phyloP scores from a whole-genome alignment of 2,113 vertebrate species.

The Hymenochirus boettgeri region DNA sequence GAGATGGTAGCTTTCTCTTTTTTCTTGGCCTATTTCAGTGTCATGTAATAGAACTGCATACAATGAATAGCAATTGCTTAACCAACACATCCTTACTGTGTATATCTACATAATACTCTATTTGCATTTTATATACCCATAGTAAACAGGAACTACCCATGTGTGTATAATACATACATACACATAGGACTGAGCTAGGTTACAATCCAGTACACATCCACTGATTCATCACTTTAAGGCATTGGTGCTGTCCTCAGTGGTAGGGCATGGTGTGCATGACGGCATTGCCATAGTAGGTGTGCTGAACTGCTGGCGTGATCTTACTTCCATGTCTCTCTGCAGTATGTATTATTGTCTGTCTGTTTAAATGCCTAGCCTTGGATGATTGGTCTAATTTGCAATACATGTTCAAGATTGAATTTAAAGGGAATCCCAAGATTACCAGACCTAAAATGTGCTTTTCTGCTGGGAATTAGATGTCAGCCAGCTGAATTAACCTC shows the following conservation, averaged over 20 bases:
- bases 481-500: neutral
- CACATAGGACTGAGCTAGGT: neutral
- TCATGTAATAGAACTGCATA: neutral
- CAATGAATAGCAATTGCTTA: neutral
- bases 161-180: no score
- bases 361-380: slow-evolving; percentile 5
- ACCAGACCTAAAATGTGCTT: no score
- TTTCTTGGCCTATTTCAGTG: neutral
- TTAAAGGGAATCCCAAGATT: neutral
- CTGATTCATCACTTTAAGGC: neutral
- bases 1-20: neutral
- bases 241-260: neutral
- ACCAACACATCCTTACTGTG: neutral
- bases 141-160: no score
- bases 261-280: neutral
- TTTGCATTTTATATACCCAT: no score
- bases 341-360: slow-evolving; percentile 26
- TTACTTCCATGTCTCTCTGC: slow-evolving; percentile 21
- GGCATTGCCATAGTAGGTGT: neutral
- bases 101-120: no score
- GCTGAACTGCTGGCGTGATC: slow-evolving; percentile 9
- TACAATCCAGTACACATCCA: neutral
- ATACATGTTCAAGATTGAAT: neutral
- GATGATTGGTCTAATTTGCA: neutral
- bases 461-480: neutral